Evolutionary conservation across 2,113 vertebrate species (phyloP).

Genomic region (Chionis minor): DNA sequence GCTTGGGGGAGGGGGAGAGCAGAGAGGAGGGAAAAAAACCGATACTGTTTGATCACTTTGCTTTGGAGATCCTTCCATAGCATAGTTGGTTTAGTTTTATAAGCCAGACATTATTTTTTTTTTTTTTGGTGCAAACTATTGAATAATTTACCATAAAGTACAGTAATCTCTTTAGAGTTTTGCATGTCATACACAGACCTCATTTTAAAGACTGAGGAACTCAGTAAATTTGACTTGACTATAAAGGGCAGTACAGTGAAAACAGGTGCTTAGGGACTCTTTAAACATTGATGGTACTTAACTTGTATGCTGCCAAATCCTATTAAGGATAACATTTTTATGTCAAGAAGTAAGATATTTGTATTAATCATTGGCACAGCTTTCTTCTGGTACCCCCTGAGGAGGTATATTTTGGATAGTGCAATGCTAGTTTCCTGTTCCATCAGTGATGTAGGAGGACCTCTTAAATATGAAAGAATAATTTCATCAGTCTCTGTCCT

Average conservation of each 20-base stretch:
- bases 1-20: too few species aligned
- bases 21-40: background rate
- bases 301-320: background rate
- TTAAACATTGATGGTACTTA: background rate
- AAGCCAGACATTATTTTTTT: background rate
- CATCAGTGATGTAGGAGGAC: background rate
- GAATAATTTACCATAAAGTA: background rate
- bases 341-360: background rate
- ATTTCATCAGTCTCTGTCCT: background rate
- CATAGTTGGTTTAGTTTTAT: background rate
- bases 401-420: background rate
- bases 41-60: background rate
- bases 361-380: background rate
- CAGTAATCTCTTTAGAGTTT: background rate
- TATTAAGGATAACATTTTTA: background rate
- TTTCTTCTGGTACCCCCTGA: background rate
- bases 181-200: background rate
- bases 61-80: background rate
- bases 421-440: background rate
- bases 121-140: background rate
- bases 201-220: background rate
- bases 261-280: background rate
- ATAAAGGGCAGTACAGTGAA: background rate
- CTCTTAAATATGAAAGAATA: background rate
- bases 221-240: background rate